phyloP scores from a whole-genome alignment of 2,113 vertebrate genomes.

The Nasalis larvatus region DNA sequence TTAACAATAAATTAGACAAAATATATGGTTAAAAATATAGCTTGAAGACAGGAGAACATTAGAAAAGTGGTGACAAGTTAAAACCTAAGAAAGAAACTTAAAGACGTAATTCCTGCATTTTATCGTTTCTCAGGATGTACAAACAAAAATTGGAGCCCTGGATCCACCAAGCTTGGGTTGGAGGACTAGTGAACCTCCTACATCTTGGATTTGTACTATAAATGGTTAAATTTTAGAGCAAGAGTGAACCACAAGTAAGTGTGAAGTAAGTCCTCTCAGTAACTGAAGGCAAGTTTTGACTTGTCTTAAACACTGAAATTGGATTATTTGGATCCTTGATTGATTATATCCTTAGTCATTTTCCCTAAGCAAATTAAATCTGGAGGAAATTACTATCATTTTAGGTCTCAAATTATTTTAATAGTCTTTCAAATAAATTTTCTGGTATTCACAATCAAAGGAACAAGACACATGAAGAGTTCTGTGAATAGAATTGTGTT shows the following conservation, averaged over 20 bases:
- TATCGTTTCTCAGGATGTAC: neutral
- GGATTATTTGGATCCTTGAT: neutral
- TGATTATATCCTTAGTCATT: neutral
- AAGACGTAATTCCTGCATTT: neutral
- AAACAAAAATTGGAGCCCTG: neutral
- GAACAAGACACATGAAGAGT: neutral
- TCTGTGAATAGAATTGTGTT: neutral
- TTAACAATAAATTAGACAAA: neutral
- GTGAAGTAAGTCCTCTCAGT: neutral
- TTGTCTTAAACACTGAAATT: neutral
- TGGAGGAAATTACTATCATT: neutral
- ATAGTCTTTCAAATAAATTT: neutral
- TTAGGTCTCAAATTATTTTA: neutral
- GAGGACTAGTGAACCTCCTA: neutral
- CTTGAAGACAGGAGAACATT: neutral
- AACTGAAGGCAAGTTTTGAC: neutral
- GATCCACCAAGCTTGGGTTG: neutral
- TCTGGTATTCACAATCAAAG: neutral
- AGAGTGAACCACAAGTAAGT: neutral
- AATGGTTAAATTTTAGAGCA: neutral
- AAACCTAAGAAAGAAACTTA: neutral
- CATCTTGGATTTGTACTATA: neutral
- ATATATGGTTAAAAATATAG: neutral
- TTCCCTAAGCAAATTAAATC: neutral
- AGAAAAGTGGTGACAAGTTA: neutral